These are phyloP conservation scores for Eupleurogrammus muticus DNA, from an alignment of 2,797 vertebrate genomes.

Conservation along the genomic window DNA sequence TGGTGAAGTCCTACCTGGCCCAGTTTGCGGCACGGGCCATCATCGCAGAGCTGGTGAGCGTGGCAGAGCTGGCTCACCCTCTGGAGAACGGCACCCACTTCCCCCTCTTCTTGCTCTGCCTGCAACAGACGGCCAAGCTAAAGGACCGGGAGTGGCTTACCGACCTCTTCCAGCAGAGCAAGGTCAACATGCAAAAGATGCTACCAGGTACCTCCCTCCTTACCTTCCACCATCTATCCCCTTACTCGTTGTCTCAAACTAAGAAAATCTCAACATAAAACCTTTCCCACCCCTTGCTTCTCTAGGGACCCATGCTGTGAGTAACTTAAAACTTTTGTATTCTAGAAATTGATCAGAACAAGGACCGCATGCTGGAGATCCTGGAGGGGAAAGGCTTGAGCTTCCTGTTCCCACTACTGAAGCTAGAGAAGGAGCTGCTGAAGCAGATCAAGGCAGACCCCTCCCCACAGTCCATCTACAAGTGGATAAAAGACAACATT, in stretches of 20 bases:
- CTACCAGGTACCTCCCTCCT: constrained; percentile 86
- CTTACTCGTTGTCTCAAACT: not conserved
- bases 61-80: constrained; percentile 96
- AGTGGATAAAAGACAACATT: constrained; percentile 99
- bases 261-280: too few species aligned
- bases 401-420: constrained; percentile 97
- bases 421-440: constrained; percentile 98
- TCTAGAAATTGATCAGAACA: constrained; percentile 98
- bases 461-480: constrained; percentile 98
- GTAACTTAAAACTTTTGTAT: not conserved
- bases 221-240: too few species aligned
- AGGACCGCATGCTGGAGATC: constrained; percentile 99
- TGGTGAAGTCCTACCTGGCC: constrained; percentile 98
- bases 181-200: constrained; percentile 99
- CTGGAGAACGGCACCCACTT: constrained; percentile 98
- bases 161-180: constrained; percentile 97
- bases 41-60: constrained; percentile 95
- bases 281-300: not conserved
- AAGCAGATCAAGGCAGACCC: constrained; percentile 97
- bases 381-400: constrained; percentile 97
- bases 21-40: constrained; percentile 96
- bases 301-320: not conserved
- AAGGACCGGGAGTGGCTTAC: constrained; percentile 97
- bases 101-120: constrained; percentile 97
- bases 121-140: constrained; percentile 96